Evolutionary conservation across 2,888 invertebrate genomes (phyloP), one percentile per base, ranked within the genome.

Genomic region (Crematogaster levior): DNA sequence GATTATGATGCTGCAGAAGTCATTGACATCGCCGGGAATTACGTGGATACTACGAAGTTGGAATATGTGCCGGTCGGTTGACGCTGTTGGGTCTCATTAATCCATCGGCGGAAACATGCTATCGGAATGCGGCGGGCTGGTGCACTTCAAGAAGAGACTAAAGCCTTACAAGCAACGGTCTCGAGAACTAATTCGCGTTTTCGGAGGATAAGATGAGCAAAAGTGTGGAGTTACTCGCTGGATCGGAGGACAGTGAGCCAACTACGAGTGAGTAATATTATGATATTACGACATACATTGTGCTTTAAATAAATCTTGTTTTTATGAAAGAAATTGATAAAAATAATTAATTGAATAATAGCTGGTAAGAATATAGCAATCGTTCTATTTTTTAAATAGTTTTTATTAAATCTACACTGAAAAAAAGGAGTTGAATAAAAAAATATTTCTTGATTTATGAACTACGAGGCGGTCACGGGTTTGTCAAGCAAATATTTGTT

Each of bases 161-260:
- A 93, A 93, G 90, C 89, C 80, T 79, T 84, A 81, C 86, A 82
- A 82, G 86, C 85, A 80, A 84, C 84, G 82, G 83, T 83, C 75
- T 83, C 86, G 84, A 81, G 77, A 80, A 77, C 80, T 84, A 82
- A 88, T 89, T 83, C 84, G 77, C 81, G 83, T 65, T 46, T 84
- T 83, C 74, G 83, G 88, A 82, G 85, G 87, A 89, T 90, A 93
- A 89, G 86, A 94, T 94, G 94, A 94, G 94, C 92, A 94, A 94
- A 86, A 94, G 93, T 90, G 93, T 93, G 84, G 93, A 94, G 87
- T 90, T 94, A 84, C 93, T 94, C 85, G 92, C 93, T 86, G 93
- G 92, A 87, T 90, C 93, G 88, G 93, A 93, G 90, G 93, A 94
- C 90, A 91, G 90, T 89, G 93, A 93, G 88, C 91, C 86, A 84